Evolutionary conservation across 1,140 invertebrate species (phyloP), one percentile per base, ranked within the genome.

Genomic region (Phocides pigmalion): DNA sequence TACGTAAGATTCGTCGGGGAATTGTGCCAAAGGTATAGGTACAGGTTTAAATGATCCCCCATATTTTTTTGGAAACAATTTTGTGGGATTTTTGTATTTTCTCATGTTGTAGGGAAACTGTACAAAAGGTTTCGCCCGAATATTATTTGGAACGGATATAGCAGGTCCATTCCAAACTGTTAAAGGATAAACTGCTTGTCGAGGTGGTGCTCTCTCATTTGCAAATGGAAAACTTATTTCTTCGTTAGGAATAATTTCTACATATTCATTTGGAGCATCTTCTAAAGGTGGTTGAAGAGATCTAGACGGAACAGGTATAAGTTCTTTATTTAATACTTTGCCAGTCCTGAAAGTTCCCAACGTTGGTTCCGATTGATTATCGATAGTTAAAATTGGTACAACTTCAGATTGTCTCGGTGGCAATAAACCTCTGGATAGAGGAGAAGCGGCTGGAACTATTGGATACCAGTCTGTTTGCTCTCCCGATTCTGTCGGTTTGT

Each of bases 61-160:
- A 66, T 81, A 86, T 67, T 90, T 90, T 62, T 90, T 90, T 1
- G 88, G 88, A 51, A 83, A 90, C 22, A 87, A 66, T 68, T 78
- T 82, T 17, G 84, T 90, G 12, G 85, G 85, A 15, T 73, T 72
- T 61, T 79, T 87, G n/a, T 76, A 73, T 64, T 72, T 72, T 46
- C 66, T 53, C 62, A 47, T 11, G 63, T 51, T 32, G 22, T 41
- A 41, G 0, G 28, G 42, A 28, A 61, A 14, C 4, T 41, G n/a
- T 25, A 8, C 28, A 1, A 49, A 61, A 39, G 41, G 16, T 28
- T 61, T 49, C 1, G 25, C 2, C 25, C 17, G 35, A 5, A 59
- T 14, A 8, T 59, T 35, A 59, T 59, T 20, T 0, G 41, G 25
- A 59, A 59, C 42, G 4, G 56, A 12, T 35, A 47, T 37, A 16